Evolutionary conservation across 2,888 invertebrate genomes (phyloP), one percentile per base, ranked within the genome.

Genomic region (Euzophera pinguis): DNA sequence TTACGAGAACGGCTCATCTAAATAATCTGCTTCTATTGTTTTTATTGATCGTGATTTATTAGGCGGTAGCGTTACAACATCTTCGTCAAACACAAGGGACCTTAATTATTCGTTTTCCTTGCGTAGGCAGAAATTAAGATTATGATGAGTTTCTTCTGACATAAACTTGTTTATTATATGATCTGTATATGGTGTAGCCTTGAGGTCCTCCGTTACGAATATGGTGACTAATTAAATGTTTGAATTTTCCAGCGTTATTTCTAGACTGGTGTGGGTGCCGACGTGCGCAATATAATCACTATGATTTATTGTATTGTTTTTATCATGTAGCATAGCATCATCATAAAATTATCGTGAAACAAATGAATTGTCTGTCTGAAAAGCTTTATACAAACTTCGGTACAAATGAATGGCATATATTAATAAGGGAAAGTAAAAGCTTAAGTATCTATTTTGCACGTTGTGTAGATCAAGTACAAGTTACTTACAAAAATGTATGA

Each of bases 141-240:
- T 83, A 80, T 81, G 84, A 86, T 84, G 85, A 84, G 86, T 82
- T 82, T 77, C 76, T 81, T 78, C 72, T 78, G 78, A 77, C 73
- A 74, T 71, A 74, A 77, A 80, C 75, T 81, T 85, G 86, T 86
- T 89, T 87, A 81, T 85, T 81, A 78, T 80, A 75, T 79, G 75
- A 61, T 75, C 84, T 83, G 62, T 82, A 81, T 83, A 87, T 75
- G 88, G 85, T 59, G 62, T 66, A 79, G 61, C 88, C 88, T 88
- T 87, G 85, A 77, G 76, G 77, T 81, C 76, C 80, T 71, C 73
- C 70, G 68, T 75, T 67, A 78, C 82, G 63, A 75, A 84, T 84
- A 85, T 70, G 84, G 86, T 67, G 77, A 75, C 79, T 87, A 84
- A 86, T 88, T 86, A 84, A 81, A 78, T 83, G 74, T 77, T 80